Evolutionary conservation across 2,113 vertebrate genomes (phyloP), one percentile per base, ranked within the genome.

Genomic region (Eidolon helvum): DNA sequence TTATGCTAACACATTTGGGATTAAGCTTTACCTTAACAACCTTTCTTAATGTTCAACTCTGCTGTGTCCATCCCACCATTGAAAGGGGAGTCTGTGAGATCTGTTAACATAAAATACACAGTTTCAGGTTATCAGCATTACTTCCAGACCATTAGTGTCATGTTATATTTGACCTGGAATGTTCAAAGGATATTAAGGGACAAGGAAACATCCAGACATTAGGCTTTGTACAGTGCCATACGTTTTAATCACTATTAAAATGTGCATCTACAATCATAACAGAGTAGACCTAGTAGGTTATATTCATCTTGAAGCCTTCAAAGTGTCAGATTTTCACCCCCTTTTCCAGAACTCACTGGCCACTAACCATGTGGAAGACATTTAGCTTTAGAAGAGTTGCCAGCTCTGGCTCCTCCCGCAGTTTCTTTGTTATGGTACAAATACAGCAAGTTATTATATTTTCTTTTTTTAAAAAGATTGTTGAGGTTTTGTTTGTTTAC

Each of bases 161-260:
- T 96, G 79, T 97, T 82, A 45, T 88, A 97, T 93, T 98, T 98
- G 97, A 97, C 92, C 94, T 92, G n/a, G 53, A 65, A 69, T 96
- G 94, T 92, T 97, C 87, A 87, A 74, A 61, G 95, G 94, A 75
- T 19, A 0, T 77, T 92, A 94, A 96, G 57, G 83, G 84, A 97
- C 91, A 75, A 11, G 55, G 84, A 96, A 97, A 94, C 94, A 98
- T 93, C 48, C 65, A 97, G 94, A 94, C 72, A 92, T 61, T 59
- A 95, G 86, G 40, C 45, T 85, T 45, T 69, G 38, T 83, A 78
- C 40, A 95, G 9, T 97, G 97, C 91, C 50, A 26, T 59, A 92
- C 30, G 45, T 96, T 98, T 93, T 98, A 97, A 96, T 97, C 96
- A 91, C 84, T 86, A 6, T 95, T 87, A 94, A 78, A 95, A 69